A percentile compares a stretch with the other conserved stretches of the same genome.
Conservation (phyloP, 2,113 vertebrate genomes). For the Promerops cafer region DNA sequence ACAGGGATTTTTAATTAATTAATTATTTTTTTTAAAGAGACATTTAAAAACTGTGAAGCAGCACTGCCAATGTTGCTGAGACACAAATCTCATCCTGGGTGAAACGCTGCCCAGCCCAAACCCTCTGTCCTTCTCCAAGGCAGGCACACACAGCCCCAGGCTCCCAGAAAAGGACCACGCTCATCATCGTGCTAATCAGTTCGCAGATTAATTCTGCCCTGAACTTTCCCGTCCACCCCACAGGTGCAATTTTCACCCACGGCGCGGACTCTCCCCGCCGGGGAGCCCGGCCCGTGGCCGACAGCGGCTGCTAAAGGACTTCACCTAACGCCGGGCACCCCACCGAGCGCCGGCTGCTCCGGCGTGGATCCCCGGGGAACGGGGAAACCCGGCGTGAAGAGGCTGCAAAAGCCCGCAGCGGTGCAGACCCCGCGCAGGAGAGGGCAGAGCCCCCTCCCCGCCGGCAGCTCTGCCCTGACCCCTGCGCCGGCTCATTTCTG, state of each 20-base stretch:
- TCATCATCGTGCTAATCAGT: rapidly evolving
- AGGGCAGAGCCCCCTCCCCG: background rate
- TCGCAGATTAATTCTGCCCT: background rate
- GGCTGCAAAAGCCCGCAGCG: background rate
- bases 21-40: background rate
- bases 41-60: background rate
- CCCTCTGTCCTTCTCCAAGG: background rate
- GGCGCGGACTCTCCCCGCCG: background rate
- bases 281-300: rapidly evolving
- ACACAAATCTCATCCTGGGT: background rate
- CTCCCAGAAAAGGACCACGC: background rate
- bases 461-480: background rate
- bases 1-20: background rate
- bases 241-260: background rate
- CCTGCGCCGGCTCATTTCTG: background rate
- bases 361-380: background rate
- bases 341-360: background rate
- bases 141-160: background rate
- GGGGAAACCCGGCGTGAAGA: background rate
- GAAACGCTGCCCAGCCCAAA: background rate
- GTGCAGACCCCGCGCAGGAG: background rate
- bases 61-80: rapidly evolving
- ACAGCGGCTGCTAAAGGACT: background rate
- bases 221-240: background rate
- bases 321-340: background rate